Conservation (phyloP, 2,888 invertebrate genomes). For the Ormyrus labotus region DNA sequence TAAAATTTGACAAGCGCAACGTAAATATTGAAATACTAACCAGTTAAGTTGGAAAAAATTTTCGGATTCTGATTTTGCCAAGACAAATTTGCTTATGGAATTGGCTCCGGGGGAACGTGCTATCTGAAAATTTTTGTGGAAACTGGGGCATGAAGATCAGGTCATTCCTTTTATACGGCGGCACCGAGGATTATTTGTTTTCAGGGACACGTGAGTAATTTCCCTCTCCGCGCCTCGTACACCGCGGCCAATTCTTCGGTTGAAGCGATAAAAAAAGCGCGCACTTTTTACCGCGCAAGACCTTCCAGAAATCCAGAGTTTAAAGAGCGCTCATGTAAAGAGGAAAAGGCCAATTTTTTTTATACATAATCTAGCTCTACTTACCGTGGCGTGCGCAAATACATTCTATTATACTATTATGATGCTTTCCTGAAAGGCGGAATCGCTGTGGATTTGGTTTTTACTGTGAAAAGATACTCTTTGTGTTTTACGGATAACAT, state of each 20-base stretch:
- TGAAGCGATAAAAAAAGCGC: constrained; percentile 33
- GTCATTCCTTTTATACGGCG: constrained; percentile 40
- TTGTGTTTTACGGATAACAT: no score
- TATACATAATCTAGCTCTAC: not conserved
- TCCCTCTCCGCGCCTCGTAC: constrained; percentile 12
- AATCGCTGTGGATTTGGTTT: not conserved
- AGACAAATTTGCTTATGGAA: no score
- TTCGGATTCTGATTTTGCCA: no score
- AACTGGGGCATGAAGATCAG: constrained; percentile 24
- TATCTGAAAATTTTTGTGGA: constrained; percentile 16
- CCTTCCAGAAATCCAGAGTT: constrained; percentile 26
- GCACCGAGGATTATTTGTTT: constrained; percentile 36
- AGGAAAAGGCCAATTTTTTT: constrained; percentile 21
- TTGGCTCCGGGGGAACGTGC: not conserved
- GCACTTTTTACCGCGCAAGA: constrained; percentile 19
- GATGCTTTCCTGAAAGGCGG: not conserved
- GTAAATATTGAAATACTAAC: no score
- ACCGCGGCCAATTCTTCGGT: not conserved
- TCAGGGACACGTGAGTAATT: constrained; percentile 44
- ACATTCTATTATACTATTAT: constrained; percentile 6
- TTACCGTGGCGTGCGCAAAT: not conserved
- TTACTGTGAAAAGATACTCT: no score
- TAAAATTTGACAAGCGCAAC: no score
- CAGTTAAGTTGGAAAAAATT: no score
- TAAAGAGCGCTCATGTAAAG: constrained; percentile 18